These are phyloP conservation scores for Graptemys geographica DNA, from an alignment of 2,797 vertebrate species.

Conservation along the genomic window DNA sequence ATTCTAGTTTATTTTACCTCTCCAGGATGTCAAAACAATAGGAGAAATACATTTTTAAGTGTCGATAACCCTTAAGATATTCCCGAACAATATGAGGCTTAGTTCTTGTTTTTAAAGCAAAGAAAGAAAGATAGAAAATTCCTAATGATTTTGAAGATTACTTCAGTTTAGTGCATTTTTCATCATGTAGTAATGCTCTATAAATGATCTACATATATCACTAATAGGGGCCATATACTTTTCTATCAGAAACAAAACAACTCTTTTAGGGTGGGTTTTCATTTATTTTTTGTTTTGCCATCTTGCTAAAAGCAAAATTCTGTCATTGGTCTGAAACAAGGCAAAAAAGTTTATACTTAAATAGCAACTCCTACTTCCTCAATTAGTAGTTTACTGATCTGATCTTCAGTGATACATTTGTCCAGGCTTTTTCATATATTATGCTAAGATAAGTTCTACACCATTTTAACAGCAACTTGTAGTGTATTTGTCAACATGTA, in stretches of 20 bases:
- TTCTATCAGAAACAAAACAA: slow-evolving; percentile 1
- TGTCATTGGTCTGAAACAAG: not conserved
- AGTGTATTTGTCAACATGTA: slow-evolving; percentile 31
- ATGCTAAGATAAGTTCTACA: not conserved
- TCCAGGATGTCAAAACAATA: slow-evolving; percentile 22
- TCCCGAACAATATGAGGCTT: slow-evolving; percentile 45
- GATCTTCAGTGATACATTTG: not conserved
- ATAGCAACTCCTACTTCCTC: not conserved
- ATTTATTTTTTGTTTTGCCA: not conserved
- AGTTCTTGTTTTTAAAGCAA: not conserved
- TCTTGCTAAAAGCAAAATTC: slow-evolving; percentile 2
- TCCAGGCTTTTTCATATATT: not conserved
- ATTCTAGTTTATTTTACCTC: slow-evolving; percentile 5
- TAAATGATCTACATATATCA: not conserved
- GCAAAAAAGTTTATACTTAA: not conserved
- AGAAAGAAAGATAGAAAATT: slow-evolving; percentile 8
- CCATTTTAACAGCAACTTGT: slow-evolving; percentile 5
- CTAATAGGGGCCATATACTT: not conserved
- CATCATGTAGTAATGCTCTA: not conserved
- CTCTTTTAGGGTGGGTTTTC: not conserved
- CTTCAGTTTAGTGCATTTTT: not conserved
- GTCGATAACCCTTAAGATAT: slow-evolving; percentile 19
- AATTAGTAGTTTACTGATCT: not conserved
- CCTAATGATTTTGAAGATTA: not conserved
- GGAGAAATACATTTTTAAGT: slow-evolving; percentile 20